Evolutionary conservation across 2,888 invertebrate species (phyloP).

Genomic region (Campaea margaritaria): DNA sequence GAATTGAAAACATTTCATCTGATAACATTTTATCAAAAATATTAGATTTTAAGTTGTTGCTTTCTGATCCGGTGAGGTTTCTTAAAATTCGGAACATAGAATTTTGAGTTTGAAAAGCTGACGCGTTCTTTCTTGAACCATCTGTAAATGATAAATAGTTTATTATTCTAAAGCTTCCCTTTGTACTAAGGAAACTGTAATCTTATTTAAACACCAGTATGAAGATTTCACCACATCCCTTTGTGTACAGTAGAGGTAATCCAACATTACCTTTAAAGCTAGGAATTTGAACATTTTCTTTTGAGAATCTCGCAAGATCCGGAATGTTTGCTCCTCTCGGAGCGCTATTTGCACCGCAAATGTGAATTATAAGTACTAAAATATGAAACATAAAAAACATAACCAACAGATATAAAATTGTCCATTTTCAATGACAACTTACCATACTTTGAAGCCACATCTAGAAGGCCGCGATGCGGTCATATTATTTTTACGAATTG

Average conservation of each 20-base stretch:
- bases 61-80: slow-evolving; percentile 45
- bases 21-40: slow-evolving; percentile 69
- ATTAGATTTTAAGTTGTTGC: slow-evolving; percentile 61
- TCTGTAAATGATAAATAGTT: slow-evolving; percentile 45
- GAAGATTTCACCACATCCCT: neutral
- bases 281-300: slow-evolving; percentile 43
- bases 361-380: slow-evolving; percentile 58
- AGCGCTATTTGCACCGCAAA: slow-evolving; percentile 50
- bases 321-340: slow-evolving; percentile 41
- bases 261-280: slow-evolving; percentile 16
- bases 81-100: slow-evolving; percentile 46
- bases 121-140: slow-evolving; percentile 34
- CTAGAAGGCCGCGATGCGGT: slow-evolving; percentile 52
- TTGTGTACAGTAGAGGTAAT: neutral
- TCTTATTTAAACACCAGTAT: neutral
- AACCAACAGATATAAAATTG: slow-evolving; percentile 63
- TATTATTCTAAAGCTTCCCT: neutral
- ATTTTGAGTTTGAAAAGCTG: slow-evolving; percentile 39
- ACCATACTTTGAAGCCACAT: slow-evolving; percentile 33
- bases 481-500: slow-evolving; percentile 26
- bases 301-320: slow-evolving; percentile 34
- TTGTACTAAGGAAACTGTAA: too few relatives aligned
- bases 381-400: slow-evolving; percentile 73
- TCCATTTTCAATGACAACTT: slow-evolving; percentile 60
- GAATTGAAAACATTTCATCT: slow-evolving; percentile 69